phyloP scores from a whole-genome alignment of 2,797 vertebrate genomes.

The Ctenopoma kingsleyae region DNA sequence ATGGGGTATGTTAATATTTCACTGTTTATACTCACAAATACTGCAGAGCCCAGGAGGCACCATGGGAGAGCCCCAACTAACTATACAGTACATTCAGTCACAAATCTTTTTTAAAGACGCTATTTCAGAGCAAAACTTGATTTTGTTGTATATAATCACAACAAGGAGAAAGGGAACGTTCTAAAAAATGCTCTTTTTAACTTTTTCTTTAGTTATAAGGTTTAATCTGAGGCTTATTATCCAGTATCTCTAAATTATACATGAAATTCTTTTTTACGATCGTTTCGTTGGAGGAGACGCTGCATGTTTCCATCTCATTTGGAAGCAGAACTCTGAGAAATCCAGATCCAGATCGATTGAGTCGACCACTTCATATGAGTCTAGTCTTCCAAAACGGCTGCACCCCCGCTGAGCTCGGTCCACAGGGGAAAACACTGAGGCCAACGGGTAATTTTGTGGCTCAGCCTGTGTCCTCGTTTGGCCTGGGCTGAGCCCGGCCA shows the following conservation, averaged over 20 bases:
- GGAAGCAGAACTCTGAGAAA: conserved; percentile 20
- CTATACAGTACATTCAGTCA: too few relatives aligned
- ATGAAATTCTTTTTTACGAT: conserved; percentile 12
- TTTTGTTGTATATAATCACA: conserved; percentile 29
- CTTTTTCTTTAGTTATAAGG: conserved; percentile 18
- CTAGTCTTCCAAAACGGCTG: conserved; percentile 23
- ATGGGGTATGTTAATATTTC: too few relatives aligned
- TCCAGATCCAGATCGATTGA: conserved; percentile 35
- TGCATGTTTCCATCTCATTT: conserved; percentile 21
- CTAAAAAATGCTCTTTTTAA: neutral
- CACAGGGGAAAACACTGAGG: conserved; percentile 10
- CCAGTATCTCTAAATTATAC: conserved; percentile 37
- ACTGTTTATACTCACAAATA: too few relatives aligned
- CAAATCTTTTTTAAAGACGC: conserved; percentile 4
- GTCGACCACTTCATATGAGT: conserved; percentile 51
- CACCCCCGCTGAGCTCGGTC: conserved; percentile 21
- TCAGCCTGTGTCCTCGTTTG: conserved; percentile 59
- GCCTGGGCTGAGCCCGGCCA: conserved; percentile 28
- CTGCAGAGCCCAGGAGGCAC: too few relatives aligned
- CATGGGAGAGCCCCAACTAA: too few relatives aligned
- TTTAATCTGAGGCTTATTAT: conserved; percentile 33
- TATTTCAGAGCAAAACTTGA: conserved; percentile 1
- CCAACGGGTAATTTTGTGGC: conserved; percentile 62
- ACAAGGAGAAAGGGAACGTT: too few relatives aligned
- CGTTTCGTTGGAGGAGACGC: conserved; percentile 26